These are phyloP conservation scores for Crossaster papposus DNA, from an alignment of 53 echinoderm and acorn worm genomes.

Conservation along the genomic window DNA sequence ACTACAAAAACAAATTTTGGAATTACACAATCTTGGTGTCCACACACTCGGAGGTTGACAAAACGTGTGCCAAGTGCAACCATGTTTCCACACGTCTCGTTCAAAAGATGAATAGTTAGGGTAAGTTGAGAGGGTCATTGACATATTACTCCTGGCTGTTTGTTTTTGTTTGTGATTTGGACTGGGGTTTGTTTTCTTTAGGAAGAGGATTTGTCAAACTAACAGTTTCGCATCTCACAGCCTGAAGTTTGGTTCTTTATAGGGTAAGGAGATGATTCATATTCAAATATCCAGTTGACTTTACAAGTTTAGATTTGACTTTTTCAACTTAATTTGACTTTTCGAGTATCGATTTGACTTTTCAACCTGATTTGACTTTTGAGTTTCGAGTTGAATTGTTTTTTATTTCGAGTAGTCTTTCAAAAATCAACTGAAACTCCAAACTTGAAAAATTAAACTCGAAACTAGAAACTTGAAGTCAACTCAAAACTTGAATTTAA, in stretches of 20 bases:
- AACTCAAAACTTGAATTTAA: no score
- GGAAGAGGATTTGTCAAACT: constrained; percentile 6
- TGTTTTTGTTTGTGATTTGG: background rate
- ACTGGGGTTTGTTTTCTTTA: background rate
- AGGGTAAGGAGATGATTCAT: background rate
- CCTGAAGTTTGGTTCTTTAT: background rate
- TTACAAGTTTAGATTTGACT: no score
- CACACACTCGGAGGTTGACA: background rate
- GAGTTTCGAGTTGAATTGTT: no score
- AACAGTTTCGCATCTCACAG: background rate
- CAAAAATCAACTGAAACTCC: no score
- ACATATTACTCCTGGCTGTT: background rate
- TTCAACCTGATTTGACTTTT: no score
- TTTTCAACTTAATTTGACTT: no score
- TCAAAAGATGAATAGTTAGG: background rate
- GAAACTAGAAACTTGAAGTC: no score
- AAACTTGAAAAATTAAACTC: no score
- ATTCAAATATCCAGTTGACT: no score
- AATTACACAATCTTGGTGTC: background rate
- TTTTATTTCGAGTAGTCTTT: no score
- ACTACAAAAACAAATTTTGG: background rate
- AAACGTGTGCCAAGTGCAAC: background rate
- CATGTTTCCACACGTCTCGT: background rate
- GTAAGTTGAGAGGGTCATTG: background rate
- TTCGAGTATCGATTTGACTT: no score